A percentile compares a stretch with the other conserved stretches of the same genome.
These are phyloP conservation scores for Lipophrys pholis DNA, from an alignment of 2,113 vertebrate species.

Conservation along the genomic window DNA sequence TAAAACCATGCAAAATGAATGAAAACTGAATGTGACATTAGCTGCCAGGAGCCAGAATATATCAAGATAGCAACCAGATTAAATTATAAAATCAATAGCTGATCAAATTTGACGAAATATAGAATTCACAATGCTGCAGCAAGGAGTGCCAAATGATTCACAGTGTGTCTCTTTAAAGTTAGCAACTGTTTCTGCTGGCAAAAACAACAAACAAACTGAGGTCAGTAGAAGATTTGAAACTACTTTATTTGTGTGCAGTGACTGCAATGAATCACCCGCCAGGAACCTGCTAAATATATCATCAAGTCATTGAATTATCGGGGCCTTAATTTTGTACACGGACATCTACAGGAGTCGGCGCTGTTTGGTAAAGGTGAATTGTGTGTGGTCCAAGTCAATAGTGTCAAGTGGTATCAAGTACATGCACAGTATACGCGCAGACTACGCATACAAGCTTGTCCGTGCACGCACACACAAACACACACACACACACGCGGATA, in stretches of 20 bases:
- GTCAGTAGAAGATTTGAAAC: neutral
- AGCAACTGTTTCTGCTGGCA: neutral
- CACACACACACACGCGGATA: slow-evolving; percentile 67
- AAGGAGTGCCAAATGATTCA: neutral
- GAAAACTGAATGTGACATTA: too few relatives aligned
- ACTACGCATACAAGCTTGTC: too few relatives aligned
- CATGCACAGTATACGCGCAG: slow-evolving; percentile 35
- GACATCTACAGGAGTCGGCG: neutral
- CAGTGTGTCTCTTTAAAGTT: neutral
- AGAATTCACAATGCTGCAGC: too few relatives aligned
- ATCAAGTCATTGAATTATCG: slow-evolving; percentile 12
- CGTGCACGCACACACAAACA: slow-evolving; percentile 3
- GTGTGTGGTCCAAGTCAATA: slow-evolving; percentile 64
- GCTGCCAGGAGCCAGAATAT: too few relatives aligned
- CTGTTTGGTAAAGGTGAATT: neutral
- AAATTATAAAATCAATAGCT: too few relatives aligned
- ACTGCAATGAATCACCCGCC: neutral
- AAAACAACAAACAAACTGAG: neutral
- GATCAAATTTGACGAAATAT: neutral
- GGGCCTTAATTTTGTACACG: neutral
- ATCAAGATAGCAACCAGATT: too few relatives aligned
- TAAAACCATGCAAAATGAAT: neutral
- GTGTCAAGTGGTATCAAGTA: slow-evolving; percentile 44
- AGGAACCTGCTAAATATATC: slow-evolving; percentile 8
- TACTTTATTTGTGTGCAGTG: neutral